Evolutionary conservation across 1,140 invertebrate genomes (phyloP), one percentile per base, ranked within the genome.

Genomic region (Harlomillsia oculata): DNA sequence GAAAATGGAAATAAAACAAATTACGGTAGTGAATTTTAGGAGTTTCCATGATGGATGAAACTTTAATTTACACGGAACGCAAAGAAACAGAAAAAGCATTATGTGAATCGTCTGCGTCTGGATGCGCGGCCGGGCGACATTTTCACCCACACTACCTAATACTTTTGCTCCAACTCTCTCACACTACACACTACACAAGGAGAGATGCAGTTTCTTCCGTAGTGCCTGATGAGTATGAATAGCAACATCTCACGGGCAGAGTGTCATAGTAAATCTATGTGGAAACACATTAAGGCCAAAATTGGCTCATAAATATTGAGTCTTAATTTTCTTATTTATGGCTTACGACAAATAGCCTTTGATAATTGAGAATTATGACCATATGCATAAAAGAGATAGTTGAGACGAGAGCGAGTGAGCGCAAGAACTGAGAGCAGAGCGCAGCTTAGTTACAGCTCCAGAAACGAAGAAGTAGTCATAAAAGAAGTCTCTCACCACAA

Each of bases 281-380:
- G 43, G 40, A 52, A 58, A 52, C 56, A 58, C 56, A 58, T 58
- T 58, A 52, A 52, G 32, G 37, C 28, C n/a, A 49, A 61, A 64
- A 64, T 64, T 64, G 63, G 63, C 59, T 64, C 63, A 64, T 64
- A 64, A 64, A 64, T 64, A 60, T 56, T 51, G 32, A 58, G 37
- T 59, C 59, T 61, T 64, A 64, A 61, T 64, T 64, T 64, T 56
- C 58, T 61, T 61, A 64, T 64, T 64, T 64, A 64, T 64, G 63
- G 63, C 41, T 56, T 59, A 56, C 36, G 63, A 64, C 63, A 64
- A 64, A 64, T 64, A 64, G 59, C 36, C 56, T 59, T 56, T 61
- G 63, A 64, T 61, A 64, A 64, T 64, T 64, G 61, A 64, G 63
- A 64, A 59, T 61, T 64, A 64, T 64, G 39, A 53, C 53, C 49